Percentiles rank a stretch among this genome's conserved stretches.
phyloP scores from a whole-genome alignment of 1,140 invertebrate species.

The Trissolcus basalis region DNA sequence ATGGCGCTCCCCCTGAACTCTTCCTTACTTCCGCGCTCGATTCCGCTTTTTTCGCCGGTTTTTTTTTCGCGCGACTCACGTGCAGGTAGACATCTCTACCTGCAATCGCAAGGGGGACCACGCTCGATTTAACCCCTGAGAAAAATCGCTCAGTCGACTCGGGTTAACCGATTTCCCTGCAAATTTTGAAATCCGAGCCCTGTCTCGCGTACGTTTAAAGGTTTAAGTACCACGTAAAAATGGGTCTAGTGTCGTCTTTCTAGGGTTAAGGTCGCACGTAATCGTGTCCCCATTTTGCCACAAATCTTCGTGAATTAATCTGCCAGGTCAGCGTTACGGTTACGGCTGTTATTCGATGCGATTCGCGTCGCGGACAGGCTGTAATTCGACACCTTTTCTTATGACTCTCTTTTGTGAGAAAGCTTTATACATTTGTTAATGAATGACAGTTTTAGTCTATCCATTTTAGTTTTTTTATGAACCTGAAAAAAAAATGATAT shows the following conservation, averaged over 20 bases:
- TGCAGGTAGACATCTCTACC: conserved; percentile 67
- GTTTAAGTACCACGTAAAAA: conserved; percentile 76
- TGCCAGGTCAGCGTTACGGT: conserved; percentile 56
- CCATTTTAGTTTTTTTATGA: background rate
- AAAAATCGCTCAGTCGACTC: conserved; percentile 68
- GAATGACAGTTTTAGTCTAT: conserved; percentile 8
- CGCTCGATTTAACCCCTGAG: conserved; percentile 77
- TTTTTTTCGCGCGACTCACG: conserved; percentile 60
- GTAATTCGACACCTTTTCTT: conserved; percentile 40
- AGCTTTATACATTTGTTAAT: conserved; percentile 35
- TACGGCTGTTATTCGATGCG: conserved; percentile 48
- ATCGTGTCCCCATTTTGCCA: conserved; percentile 55
- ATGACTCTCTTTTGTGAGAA: conserved; percentile 10
- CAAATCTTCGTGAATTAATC: conserved; percentile 62
- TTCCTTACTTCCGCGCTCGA: conserved; percentile 38
- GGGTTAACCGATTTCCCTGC: conserved; percentile 75
- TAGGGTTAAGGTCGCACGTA: conserved; percentile 48
- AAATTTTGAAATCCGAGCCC: conserved; percentile 70
- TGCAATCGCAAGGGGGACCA: conserved; percentile 59
- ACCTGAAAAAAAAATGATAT: background rate
- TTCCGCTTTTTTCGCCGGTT: conserved; percentile 27
- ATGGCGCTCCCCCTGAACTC: conserved; percentile 25
- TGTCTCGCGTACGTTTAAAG: conserved; percentile 71
- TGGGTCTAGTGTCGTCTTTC: conserved; percentile 62
- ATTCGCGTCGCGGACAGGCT: conserved; percentile 21